Conservation (phyloP, 1,140 invertebrate genomes). For the Idris sp. region DNA sequence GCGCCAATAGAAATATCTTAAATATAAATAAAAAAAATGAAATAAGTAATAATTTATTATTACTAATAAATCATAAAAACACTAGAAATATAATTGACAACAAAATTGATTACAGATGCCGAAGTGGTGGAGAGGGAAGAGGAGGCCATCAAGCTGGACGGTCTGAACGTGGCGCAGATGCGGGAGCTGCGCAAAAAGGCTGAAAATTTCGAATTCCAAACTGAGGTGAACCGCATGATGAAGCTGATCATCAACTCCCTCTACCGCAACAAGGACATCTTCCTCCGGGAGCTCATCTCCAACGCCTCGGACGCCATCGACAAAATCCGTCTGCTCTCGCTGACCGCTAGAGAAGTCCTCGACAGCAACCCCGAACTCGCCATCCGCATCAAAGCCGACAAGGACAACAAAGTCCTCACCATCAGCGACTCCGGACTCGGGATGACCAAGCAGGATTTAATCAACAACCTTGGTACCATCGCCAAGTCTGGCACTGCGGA, state of each 20-base stretch:
- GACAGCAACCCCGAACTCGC: slow-evolving; percentile 89
- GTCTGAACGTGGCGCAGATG: slow-evolving; percentile 94
- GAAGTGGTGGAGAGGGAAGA: slow-evolving; percentile 92
- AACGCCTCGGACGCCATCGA: slow-evolving; percentile 98
- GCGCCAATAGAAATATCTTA: too few species aligned
- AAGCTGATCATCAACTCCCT: slow-evolving; percentile 99
- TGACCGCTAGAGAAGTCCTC: slow-evolving; percentile 91
- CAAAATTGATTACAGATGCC: slow-evolving; percentile 80
- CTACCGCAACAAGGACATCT: slow-evolving; percentile 99
- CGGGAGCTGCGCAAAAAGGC: slow-evolving; percentile 94
- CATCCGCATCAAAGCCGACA: slow-evolving; percentile 97
- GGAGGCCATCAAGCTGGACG: slow-evolving; percentile 98
- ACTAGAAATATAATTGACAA: too few species aligned
- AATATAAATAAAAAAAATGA: too few species aligned
- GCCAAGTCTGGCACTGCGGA: slow-evolving; percentile 99
- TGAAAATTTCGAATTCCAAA: slow-evolving; percentile 96
- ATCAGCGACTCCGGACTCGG: slow-evolving; percentile 98
- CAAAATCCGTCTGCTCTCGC: slow-evolving; percentile 94
- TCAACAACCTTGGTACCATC: slow-evolving; percentile 98
- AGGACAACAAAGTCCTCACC: slow-evolving; percentile 95
- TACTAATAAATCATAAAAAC: too few species aligned
- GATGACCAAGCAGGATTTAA: slow-evolving; percentile 97
- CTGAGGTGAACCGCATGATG: slow-evolving; percentile 99
- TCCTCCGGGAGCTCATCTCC: slow-evolving; percentile 97
- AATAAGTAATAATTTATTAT: too few species aligned